These are phyloP conservation scores for Melinaea menophilus DNA, from an alignment of 2,888 invertebrate genomes.

Conservation along the genomic window DNA sequence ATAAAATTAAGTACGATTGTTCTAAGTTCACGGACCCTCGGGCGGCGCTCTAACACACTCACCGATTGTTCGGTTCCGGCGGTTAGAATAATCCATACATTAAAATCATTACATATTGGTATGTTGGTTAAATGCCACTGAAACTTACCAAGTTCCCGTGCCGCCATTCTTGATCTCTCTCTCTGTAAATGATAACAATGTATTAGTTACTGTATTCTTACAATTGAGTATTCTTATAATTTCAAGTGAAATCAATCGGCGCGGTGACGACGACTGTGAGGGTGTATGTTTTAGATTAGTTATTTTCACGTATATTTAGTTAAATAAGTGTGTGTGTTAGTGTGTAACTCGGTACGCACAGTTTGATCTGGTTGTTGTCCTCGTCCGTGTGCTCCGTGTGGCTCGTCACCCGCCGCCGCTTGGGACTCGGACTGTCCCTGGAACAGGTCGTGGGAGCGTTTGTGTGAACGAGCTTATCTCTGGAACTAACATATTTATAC, in stretches of 20 bases:
- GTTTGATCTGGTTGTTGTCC: constrained; percentile 46
- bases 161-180: constrained; percentile 63
- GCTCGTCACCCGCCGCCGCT: constrained; percentile 54
- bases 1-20: too few relatives aligned
- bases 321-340: neutral
- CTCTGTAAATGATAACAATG: constrained; percentile 44
- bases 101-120: too few relatives aligned
- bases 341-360: constrained; percentile 38
- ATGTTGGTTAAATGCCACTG: too few relatives aligned
- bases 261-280: too few relatives aligned
- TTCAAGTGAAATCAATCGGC: too few relatives aligned
- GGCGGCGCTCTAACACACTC: too few relatives aligned
- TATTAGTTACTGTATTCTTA: neutral
- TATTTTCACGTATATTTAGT: neutral
- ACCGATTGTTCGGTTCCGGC: too few relatives aligned
- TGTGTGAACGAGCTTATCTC: neutral
- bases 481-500: too few relatives aligned
- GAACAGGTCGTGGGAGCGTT: constrained; percentile 6
- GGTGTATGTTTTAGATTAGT: neutral
- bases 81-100: too few relatives aligned
- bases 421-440: constrained; percentile 66
- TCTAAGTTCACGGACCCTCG: too few relatives aligned
- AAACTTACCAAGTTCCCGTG: constrained; percentile 64
- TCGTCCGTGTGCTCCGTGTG: constrained; percentile 61
- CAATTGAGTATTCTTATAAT: neutral